Percentiles rank a stretch among this genome's conserved stretches.
Evolutionary conservation across 2,888 invertebrate species (phyloP).

Genomic region (Acrobasis repandana): DNA sequence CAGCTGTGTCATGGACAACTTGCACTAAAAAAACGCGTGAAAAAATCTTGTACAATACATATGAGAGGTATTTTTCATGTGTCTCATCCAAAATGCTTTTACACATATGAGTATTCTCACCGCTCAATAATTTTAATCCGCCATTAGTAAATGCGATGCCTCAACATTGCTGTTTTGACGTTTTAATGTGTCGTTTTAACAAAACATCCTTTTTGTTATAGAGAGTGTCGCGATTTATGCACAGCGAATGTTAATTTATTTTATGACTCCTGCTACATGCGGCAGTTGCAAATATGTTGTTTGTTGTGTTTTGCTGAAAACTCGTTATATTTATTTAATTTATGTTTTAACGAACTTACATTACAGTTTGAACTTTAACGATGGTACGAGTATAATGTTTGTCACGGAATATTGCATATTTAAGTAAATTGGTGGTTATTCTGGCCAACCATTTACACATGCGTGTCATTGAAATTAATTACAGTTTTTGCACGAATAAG

Average conservation of each 20-base stretch:
- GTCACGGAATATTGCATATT: no score
- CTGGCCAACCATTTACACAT: no score
- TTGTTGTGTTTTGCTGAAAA: slow-evolving; percentile 14
- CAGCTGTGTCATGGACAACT: no score
- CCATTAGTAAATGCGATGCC: not conserved
- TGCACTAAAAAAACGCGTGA: no score
- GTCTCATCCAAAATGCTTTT: no score
- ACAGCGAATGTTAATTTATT: slow-evolving; percentile 55
- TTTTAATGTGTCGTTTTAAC: slow-evolving; percentile 69
- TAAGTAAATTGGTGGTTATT: no score
- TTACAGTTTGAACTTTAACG: not conserved
- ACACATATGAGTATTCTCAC: not conserved
- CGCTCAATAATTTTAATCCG: slow-evolving; percentile 1
- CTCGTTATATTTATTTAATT: slow-evolving; percentile 7
- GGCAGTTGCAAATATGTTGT: slow-evolving; percentile 3
- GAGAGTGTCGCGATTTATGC: slow-evolving; percentile 53
- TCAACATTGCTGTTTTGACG: slow-evolving; percentile 51
- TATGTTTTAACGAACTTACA: not conserved
- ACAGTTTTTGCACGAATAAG: no score
- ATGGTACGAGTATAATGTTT: no score
- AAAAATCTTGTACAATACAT: no score
- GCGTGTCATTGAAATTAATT: no score
- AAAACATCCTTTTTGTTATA: slow-evolving; percentile 56
- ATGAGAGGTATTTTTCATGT: no score
- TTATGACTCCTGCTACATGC: slow-evolving; percentile 8